Percentiles rank a stretch among this genome's conserved stretches.
These are phyloP conservation scores for Trigoniulus corallinus DNA, from an alignment of 1,140 invertebrate genomes.

Conservation along the genomic window DNA sequence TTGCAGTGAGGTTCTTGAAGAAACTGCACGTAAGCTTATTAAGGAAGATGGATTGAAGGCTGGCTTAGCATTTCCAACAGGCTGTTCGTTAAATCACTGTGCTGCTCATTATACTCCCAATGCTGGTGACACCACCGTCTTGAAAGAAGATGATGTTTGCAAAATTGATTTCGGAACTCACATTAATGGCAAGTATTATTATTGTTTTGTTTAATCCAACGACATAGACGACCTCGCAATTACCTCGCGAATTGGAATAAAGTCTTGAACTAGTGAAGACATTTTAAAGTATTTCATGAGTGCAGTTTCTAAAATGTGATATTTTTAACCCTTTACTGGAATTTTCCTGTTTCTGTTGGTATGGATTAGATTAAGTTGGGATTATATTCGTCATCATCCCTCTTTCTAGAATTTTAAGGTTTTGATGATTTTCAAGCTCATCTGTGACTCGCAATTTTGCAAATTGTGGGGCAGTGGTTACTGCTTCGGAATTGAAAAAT, in stretches of 20 bases:
- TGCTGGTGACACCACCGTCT: slow-evolving; percentile 86
- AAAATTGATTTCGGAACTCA: slow-evolving; percentile 99
- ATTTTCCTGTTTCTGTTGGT: too few species aligned
- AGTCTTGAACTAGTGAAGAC: neutral
- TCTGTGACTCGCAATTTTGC: too few species aligned
- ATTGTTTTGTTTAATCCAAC: neutral
- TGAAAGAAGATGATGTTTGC: slow-evolving; percentile 92
- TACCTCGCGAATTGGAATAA: neutral
- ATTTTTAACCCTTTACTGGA: too few species aligned
- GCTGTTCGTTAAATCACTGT: slow-evolving; percentile 95
- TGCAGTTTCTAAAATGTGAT: too few species aligned
- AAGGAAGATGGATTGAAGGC: slow-evolving; percentile 89
- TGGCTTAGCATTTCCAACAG: slow-evolving; percentile 95
- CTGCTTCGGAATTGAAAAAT: too few species aligned
- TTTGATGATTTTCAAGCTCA: too few species aligned
- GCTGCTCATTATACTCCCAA: slow-evolving; percentile 99
- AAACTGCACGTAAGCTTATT: slow-evolving; percentile 75
- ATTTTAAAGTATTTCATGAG: neutral
- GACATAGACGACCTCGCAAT: neutral
- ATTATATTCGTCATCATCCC: too few species aligned
- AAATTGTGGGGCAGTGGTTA: too few species aligned
- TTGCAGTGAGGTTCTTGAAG: slow-evolving; percentile 74
- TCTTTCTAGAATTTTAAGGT: too few species aligned
- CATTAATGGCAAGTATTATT: slow-evolving; percentile 72
- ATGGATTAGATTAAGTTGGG: too few species aligned